Base-by-base conservation (phyloP, 2,888 invertebrate species). In the Uloborus plumipes region DNA sequence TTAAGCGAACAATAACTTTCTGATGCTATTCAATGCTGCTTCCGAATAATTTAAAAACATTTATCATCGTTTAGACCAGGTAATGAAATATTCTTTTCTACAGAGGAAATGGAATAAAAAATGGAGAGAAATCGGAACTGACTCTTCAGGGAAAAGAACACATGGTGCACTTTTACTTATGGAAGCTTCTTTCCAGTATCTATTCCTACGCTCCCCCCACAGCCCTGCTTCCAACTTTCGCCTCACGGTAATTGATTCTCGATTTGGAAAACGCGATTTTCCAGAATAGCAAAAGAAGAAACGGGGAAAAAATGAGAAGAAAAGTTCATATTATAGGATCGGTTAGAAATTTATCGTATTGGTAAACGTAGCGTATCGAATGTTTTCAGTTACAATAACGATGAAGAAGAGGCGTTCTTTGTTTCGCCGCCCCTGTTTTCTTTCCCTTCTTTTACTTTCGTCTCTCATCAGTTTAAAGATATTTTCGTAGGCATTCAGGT, bases 61-160 rank as follows among this genome's bases (percentile, higher is more conserved):
- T 81, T 81, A 81, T 81, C 80, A 75, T 70, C 74, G 64, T 69
- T 73, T 80, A 79, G 72, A 3, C 15, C 39, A 58, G 70, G 76
- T 71, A 81, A 81, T 81, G 80, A 81, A 81, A 80, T 74, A 80
- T 74, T 69, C 80, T 50, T 67, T 69, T 47, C 16, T n/a, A 22
- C 2, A 62, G 31, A 39, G 16, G 15, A 65, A 53, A 71, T 20
- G 67, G 65, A 59, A 51, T 20, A 64, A 47, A 69, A 69, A 64
- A 53, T 22, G 49, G 22, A 20, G 47, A 70, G 49, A 77, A 71
- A 74, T 64, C 74, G 18, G 65, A 65, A 81, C 80, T 74, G 74
- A 81, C 74, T 81, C 80, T 81, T 74, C 20, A 62, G 80, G 74
- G 80, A 81, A 81, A 67, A 70, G 47, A 80, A 81, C 80, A 81